Conservation (phyloP, 2,888 invertebrate genomes). For the Spilosoma lubricipeda region DNA sequence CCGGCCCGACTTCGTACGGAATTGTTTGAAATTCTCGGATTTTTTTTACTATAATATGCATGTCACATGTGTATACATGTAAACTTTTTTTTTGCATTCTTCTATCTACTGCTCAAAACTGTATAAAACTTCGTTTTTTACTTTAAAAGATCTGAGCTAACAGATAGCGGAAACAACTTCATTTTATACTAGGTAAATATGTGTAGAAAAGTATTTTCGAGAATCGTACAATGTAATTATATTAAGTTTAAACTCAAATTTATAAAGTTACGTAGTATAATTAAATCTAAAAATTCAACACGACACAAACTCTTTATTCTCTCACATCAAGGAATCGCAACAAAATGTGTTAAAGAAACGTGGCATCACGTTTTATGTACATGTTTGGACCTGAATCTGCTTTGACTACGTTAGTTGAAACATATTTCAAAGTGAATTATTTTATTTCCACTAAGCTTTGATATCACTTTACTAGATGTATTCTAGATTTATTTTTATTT, state of each 20-base stretch:
- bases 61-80: no score
- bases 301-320: slow-evolving; percentile 9
- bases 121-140: no score
- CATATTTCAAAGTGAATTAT: neutral
- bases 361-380: slow-evolving; percentile 11
- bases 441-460: neutral
- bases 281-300: slow-evolving; percentile 5
- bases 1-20: no score
- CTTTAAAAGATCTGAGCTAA: no score
- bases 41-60: no score
- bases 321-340: slow-evolving; percentile 13
- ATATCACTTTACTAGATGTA: neutral
- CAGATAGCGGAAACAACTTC: no score
- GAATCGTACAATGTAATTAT: neutral
- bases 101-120: no score
- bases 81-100: no score
- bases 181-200: no score
- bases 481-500: neutral
- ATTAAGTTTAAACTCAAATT: neutral
- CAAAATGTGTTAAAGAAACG: slow-evolving; percentile 13
- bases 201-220: no score
- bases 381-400: neutral
- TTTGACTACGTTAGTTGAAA: slow-evolving; percentile 8
- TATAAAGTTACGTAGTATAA: neutral
- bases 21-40: no score